A percentile compares a stretch with the other conserved stretches of the same genome.
phyloP scores from a whole-genome alignment of 2,797 vertebrate genomes.

The Chelon labrosus region DNA sequence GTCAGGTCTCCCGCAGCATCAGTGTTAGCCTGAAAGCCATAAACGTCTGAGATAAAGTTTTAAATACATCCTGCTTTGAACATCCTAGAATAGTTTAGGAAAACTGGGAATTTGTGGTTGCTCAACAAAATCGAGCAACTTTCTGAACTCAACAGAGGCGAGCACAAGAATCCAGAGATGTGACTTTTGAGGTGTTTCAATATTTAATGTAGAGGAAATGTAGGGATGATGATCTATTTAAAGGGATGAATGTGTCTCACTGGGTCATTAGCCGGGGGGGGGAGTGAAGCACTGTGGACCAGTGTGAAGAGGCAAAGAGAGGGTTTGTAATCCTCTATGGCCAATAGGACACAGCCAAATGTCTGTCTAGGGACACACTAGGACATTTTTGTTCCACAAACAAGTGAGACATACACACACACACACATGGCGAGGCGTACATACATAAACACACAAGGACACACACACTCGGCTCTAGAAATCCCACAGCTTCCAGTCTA shows the following conservation, averaged over 20 bases:
- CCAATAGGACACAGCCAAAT: conserved; percentile 77
- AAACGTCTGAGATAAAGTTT: conserved; percentile 12
- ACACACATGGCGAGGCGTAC: conserved; percentile 52
- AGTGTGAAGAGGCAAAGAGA: conserved; percentile 84
- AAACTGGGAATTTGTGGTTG: conserved; percentile 4
- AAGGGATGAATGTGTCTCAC: conserved; percentile 78
- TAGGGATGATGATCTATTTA: conserved; percentile 64
- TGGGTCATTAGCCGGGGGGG: conserved; percentile 76
- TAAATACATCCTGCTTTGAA: conserved; percentile 7
- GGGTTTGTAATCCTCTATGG: conserved; percentile 81
- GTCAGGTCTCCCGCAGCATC: background rate
- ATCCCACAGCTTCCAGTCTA: conserved; percentile 77
- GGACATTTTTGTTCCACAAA: conserved; percentile 83
- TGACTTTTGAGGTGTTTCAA: conserved; percentile 26
- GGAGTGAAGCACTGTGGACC: conserved; percentile 79
- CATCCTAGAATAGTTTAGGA: background rate
- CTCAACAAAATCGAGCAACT: conserved; percentile 7
- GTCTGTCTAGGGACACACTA: conserved; percentile 81
- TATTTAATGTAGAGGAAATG: conserved; percentile 51
- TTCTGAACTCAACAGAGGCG: conserved; percentile 3
- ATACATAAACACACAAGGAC: conserved; percentile 41
- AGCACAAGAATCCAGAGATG: background rate
- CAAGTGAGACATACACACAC: conserved; percentile 73
- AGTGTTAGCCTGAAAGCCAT: conserved; percentile 12
- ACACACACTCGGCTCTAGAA: conserved; percentile 66